Conservation (phyloP, 30 jellyfish, hydroid and myxozoan species). For the Chrysaora quinquecirrha region DNA sequence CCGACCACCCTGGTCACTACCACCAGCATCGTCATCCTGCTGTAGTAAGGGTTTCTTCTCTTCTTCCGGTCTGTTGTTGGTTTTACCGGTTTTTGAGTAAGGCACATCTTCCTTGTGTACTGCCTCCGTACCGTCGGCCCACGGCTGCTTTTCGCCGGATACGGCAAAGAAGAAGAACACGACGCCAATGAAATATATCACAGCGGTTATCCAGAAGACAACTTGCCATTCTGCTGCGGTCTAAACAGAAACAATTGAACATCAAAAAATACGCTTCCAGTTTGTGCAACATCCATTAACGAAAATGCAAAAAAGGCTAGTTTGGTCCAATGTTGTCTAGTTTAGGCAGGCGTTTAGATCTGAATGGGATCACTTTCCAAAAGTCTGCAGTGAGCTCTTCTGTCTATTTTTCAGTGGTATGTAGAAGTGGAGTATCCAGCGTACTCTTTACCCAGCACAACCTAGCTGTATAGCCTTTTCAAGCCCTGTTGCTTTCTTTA, state of each 20-base stretch:
- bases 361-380: too few species aligned
- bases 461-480: too few species aligned
- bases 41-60: slow-evolving; percentile 57
- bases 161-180: slow-evolving; percentile 89
- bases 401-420: too few species aligned
- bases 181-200: slow-evolving; percentile 91
- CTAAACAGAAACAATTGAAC: slow-evolving; percentile 48
- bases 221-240: slow-evolving; percentile 99
- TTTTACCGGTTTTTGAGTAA: slow-evolving; percentile 41
- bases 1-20: slow-evolving; percentile 28
- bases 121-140: slow-evolving; percentile 88
- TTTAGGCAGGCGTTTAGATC: too few species aligned
- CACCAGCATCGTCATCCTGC: slow-evolving; percentile 19
- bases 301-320: too few species aligned
- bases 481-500: too few species aligned
- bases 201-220: slow-evolving; percentile 98
- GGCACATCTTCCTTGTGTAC: slow-evolving; percentile 74
- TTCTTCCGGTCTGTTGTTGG: slow-evolving; percentile 22
- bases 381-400: too few species aligned
- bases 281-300: too few species aligned
- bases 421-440: too few species aligned
- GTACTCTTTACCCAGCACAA: too few species aligned
- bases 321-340: too few species aligned
- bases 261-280: too few species aligned
- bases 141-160: slow-evolving; percentile 99